phyloP scores from a whole-genome alignment of 2,113 vertebrate species.

The Aphyosemion australe region DNA sequence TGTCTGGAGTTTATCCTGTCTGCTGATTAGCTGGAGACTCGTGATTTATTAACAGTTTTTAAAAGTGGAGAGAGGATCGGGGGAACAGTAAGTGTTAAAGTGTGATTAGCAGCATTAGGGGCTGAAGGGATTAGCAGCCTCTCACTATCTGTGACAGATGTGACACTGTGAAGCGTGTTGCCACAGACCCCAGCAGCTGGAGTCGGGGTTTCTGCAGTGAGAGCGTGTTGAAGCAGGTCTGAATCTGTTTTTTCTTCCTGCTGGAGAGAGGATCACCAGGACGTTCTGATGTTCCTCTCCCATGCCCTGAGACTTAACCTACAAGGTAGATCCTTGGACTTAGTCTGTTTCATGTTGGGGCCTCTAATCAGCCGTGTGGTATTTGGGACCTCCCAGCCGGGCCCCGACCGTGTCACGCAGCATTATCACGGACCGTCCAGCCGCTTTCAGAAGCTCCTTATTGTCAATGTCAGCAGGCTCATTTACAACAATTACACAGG shows the following conservation, averaged over 20 bases:
- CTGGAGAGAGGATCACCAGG: slow-evolving; percentile 23
- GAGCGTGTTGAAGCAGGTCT: slow-evolving; percentile 33
- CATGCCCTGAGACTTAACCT: slow-evolving; percentile 70
- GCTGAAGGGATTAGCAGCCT: slow-evolving; percentile 6
- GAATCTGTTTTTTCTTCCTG: slow-evolving; percentile 19
- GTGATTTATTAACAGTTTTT: slow-evolving; percentile 20
- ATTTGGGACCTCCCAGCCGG: slow-evolving; percentile 75
- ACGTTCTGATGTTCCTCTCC: slow-evolving; percentile 61
- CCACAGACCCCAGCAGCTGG: slow-evolving; percentile 13
- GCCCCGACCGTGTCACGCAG: slow-evolving; percentile 50
- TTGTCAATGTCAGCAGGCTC: slow-evolving; percentile 71
- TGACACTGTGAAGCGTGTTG: slow-evolving; percentile 24
- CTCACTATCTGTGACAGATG: slow-evolving; percentile 17
- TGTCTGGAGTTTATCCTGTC: slow-evolving; percentile 25
- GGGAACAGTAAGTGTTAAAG: neutral
- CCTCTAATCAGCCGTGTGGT: slow-evolving; percentile 76
- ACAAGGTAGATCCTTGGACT: slow-evolving; percentile 62
- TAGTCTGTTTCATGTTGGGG: slow-evolving; percentile 72
- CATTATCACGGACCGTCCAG: slow-evolving; percentile 52
- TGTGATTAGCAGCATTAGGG: neutral
- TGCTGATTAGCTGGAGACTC: slow-evolving; percentile 14
- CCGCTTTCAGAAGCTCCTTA: slow-evolving; percentile 67
- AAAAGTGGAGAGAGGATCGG: neutral
- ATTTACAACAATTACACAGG: slow-evolving; percentile 74
- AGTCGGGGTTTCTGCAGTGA: neutral